Percentiles rank a stretch among this genome's conserved stretches.
phyloP scores from a whole-genome alignment of 1,140 invertebrate species.

The Zophobas atratus region DNA sequence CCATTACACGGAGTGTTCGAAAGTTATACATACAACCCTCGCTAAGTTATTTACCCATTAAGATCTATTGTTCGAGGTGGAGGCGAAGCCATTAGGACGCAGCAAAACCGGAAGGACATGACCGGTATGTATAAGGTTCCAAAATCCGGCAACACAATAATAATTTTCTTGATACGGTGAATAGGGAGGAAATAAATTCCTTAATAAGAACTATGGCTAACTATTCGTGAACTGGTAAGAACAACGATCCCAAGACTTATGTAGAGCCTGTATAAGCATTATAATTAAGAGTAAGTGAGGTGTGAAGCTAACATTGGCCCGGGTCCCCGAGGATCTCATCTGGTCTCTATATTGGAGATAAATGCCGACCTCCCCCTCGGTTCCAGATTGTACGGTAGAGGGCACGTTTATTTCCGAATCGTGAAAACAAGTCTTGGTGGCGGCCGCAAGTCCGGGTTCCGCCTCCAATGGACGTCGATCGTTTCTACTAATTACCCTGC shows the following conservation, averaged over 20 bases:
- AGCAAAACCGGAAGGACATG: constrained; percentile 36
- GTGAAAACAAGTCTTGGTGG: constrained; percentile 13
- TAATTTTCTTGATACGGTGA: constrained; percentile 18
- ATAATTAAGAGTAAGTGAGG: constrained; percentile 66
- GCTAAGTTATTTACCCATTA: constrained; percentile 42
- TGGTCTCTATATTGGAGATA: constrained; percentile 60
- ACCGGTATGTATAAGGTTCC: constrained; percentile 32
- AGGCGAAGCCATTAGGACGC: constrained; percentile 28
- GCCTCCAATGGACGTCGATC: constrained; percentile 39
- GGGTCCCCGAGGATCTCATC: constrained; percentile 61
- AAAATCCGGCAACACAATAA: constrained; percentile 30
- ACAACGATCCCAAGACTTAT: constrained; percentile 29
- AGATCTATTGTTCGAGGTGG: constrained; percentile 35
- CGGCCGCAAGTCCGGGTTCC: constrained; percentile 8
- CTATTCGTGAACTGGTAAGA: constrained; percentile 13
- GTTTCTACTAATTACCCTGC: constrained; percentile 30
- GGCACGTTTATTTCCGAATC: constrained; percentile 10
- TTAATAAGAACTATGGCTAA: constrained; percentile 40
- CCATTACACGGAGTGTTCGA: constrained; percentile 18
- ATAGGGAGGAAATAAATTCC: constrained; percentile 21
- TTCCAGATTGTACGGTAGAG: constrained; percentile 57
- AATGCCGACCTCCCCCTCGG: constrained; percentile 52
- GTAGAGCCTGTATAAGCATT: constrained; percentile 54
- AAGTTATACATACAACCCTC: constrained; percentile 25
- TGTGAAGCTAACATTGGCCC: constrained; percentile 63